These are phyloP conservation scores for Corella eumyota DNA, from an alignment of 23 tunicate species.

Conservation along the genomic window DNA sequence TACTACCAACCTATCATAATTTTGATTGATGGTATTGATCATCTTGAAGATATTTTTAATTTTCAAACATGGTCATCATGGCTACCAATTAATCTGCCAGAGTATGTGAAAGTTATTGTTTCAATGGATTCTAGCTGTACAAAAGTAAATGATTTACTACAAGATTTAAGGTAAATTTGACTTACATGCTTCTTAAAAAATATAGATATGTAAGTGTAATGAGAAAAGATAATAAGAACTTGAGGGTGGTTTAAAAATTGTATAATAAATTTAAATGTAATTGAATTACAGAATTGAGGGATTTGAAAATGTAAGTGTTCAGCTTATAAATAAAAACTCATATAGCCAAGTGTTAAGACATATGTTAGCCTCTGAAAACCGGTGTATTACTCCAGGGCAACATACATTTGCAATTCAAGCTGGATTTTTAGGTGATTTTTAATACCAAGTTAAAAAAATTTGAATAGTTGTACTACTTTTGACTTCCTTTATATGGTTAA, in stretches of 20 bases:
- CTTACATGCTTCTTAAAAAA: too few relatives aligned
- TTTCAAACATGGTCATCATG: neutral
- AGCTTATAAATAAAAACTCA: too few relatives aligned
- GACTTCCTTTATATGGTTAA: too few relatives aligned
- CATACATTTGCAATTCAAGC: conserved; percentile 36
- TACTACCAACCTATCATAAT: conserved; percentile 11
- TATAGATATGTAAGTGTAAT: too few relatives aligned
- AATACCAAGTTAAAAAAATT: too few relatives aligned
- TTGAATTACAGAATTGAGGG: too few relatives aligned
- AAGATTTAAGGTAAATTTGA: conserved; percentile 1
- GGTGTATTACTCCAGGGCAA: conserved; percentile 36
- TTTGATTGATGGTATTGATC: conserved; percentile 20
- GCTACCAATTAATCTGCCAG: conserved; percentile 23
- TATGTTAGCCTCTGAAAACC: conserved; percentile 1
- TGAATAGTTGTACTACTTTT: too few relatives aligned
- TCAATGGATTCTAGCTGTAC: conserved; percentile 11
- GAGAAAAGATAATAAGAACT: too few relatives aligned
- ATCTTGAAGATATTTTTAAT: conserved; percentile 10
- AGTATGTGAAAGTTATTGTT: conserved; percentile 22
- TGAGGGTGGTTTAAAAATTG: too few relatives aligned
- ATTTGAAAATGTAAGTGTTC: too few relatives aligned
- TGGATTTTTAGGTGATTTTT: neutral
- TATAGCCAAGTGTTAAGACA: too few relatives aligned
- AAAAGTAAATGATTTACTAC: neutral
- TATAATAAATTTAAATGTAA: too few relatives aligned